Conservation (phyloP, 2,888 invertebrate species). For the Yponomeuta malinellus region DNA sequence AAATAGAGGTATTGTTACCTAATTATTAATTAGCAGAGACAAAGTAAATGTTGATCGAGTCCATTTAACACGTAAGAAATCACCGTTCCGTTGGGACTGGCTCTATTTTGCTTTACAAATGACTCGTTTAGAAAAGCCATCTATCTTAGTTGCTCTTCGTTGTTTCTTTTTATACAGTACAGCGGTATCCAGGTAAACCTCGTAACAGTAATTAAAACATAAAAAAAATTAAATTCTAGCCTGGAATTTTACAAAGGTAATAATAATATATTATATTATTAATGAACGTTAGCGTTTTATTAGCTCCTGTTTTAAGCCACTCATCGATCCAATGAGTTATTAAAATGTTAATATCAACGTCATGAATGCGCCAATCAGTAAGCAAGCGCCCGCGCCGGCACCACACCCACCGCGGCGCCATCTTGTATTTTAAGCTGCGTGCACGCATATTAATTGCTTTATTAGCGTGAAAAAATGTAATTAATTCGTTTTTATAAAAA, state of each 20-base stretch:
- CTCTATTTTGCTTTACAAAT: neutral
- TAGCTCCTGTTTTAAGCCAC: conserved; percentile 7
- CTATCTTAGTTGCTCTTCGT: neutral
- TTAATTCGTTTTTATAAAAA: conserved; percentile 2
- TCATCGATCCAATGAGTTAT: conserved; percentile 41
- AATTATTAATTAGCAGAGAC: neutral
- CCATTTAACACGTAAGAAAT: neutral
- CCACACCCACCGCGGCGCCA: conserved; percentile 67
- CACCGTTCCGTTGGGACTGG: neutral
- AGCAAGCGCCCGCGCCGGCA: conserved; percentile 32
- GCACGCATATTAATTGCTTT: conserved; percentile 47
- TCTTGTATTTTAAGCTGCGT: conserved; percentile 48
- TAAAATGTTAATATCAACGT: conserved; percentile 36
- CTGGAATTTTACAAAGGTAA: too few species aligned
- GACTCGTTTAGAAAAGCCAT: neutral
- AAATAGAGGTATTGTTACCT: neutral
- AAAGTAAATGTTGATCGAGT: conserved; percentile 1
- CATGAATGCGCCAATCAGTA: conserved; percentile 49
- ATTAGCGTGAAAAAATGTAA: conserved; percentile 27
- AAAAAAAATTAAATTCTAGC: too few species aligned
- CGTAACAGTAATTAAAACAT: neutral
- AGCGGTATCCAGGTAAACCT: neutral
- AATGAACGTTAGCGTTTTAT: neutral
- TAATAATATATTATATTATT: neutral
- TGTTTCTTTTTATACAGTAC: neutral